Evolutionary conservation across 2,797 vertebrate species (phyloP).

Genomic region (Macropus fuliginosus): DNA sequence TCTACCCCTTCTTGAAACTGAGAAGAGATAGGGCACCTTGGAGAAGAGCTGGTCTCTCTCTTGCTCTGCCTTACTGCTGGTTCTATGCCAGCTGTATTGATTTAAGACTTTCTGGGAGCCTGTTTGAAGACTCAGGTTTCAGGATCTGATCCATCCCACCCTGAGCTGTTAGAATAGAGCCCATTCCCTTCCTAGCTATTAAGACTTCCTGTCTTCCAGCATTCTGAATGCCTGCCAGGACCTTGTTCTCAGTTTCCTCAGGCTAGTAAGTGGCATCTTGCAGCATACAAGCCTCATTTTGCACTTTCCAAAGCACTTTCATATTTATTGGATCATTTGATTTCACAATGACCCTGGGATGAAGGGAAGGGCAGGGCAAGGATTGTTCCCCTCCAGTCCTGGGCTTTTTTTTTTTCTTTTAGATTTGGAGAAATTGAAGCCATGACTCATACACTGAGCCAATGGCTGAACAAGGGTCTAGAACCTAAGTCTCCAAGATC

Average conservation of each 20-base stretch:
- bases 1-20: slow-evolving; percentile 47
- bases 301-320: slow-evolving; percentile 55
- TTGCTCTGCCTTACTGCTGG: slow-evolving; percentile 42
- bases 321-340: slow-evolving; percentile 41
- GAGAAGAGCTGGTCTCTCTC: slow-evolving; percentile 27
- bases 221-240: slow-evolving; percentile 57
- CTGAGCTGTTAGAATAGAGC: slow-evolving; percentile 61
- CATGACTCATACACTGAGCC: slow-evolving; percentile 37
- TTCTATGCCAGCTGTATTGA: slow-evolving; percentile 21
- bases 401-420: background rate
- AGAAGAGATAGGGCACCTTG: slow-evolving; percentile 40
- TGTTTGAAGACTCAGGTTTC: slow-evolving; percentile 54
- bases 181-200: slow-evolving; percentile 68
- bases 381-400: background rate
- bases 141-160: slow-evolving; percentile 53
- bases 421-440: slow-evolving; percentile 43
- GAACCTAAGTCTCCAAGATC: background rate
- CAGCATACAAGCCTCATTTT: slow-evolving; percentile 38
- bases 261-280: slow-evolving; percentile 47
- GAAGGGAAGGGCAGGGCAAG: slow-evolving; percentile 11
- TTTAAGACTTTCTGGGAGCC: slow-evolving; percentile 55
- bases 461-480: background rate
- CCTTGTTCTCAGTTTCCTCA: slow-evolving; percentile 48
- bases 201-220: slow-evolving; percentile 62
- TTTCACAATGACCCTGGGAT: slow-evolving; percentile 34